Conservation (phyloP, 2,113 vertebrate genomes). For the Taurulus bubalis region DNA sequence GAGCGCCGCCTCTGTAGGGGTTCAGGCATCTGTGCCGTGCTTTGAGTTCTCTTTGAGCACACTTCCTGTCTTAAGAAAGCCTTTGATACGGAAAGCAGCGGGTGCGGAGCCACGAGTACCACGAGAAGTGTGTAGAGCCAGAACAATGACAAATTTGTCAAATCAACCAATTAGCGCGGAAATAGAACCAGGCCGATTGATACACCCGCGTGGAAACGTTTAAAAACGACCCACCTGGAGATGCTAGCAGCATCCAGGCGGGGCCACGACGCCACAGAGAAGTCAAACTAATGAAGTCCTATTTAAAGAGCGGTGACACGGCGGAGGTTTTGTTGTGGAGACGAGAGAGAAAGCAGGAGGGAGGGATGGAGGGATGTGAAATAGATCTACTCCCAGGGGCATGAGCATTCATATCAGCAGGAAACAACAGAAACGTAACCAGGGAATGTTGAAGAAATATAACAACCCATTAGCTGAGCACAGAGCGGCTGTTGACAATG, state of each 20-base stretch:
- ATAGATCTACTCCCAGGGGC: constrained; percentile 75
- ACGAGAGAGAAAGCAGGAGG: constrained; percentile 27
- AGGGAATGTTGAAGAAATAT: constrained; percentile 66
- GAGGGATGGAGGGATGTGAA: constrained; percentile 56
- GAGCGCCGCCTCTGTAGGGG: constrained; percentile 28
- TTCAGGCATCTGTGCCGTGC: constrained; percentile 40
- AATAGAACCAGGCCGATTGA: constrained; percentile 48
- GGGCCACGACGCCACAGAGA: constrained; percentile 9
- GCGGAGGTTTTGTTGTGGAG: constrained; percentile 38
- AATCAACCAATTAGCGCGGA: constrained; percentile 53
- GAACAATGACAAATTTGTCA: constrained; percentile 25
- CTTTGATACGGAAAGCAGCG: constrained; percentile 39
- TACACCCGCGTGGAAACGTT: constrained; percentile 26
- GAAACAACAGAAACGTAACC: constrained; percentile 61
- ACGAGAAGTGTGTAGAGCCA: constrained; percentile 6
- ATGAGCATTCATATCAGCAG: constrained; percentile 61
- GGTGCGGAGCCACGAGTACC: constrained; percentile 17
- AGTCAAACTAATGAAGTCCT: constrained; percentile 61
- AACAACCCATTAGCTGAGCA: constrained; percentile 64
- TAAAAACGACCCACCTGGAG: constrained; percentile 45
- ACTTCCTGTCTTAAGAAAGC: constrained; percentile 28
- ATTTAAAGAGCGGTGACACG: constrained; percentile 54
- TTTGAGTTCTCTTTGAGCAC: constrained; percentile 34
- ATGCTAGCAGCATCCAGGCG: constrained; percentile 42
- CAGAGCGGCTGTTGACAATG: constrained; percentile 47